These are phyloP conservation scores for Hippocampus guttulatus DNA, from an alignment of 2,113 vertebrate genomes.

Conservation along the genomic window DNA sequence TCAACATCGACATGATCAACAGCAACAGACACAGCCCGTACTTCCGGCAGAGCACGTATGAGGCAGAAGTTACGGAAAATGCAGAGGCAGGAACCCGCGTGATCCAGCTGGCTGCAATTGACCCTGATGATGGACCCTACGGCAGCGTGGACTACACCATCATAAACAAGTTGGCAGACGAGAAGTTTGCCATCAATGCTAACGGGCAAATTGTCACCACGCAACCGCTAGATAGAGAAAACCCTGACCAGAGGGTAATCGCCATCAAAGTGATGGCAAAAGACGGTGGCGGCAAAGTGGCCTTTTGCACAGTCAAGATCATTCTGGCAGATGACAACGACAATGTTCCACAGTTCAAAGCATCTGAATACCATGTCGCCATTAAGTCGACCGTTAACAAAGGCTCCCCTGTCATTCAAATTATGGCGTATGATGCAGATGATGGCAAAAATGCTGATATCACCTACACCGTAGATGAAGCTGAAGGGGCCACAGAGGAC, in stretches of 20 bases:
- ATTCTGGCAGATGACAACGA: constrained; percentile 97
- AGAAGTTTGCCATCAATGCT: constrained; percentile 84
- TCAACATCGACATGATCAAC: constrained; percentile 90
- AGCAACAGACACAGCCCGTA: constrained; percentile 86
- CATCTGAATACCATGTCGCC: constrained; percentile 84
- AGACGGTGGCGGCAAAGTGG: constrained; percentile 90
- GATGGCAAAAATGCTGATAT: constrained; percentile 93
- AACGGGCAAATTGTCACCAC: constrained; percentile 84
- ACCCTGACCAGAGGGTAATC: constrained; percentile 87
- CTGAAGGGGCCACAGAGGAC: constrained; percentile 78
- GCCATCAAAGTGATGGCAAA: constrained; percentile 96
- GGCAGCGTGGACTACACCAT: constrained; percentile 93
- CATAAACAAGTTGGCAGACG: constrained; percentile 90
- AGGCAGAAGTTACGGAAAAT: constrained; percentile 92
- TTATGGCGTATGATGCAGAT: constrained; percentile 92
- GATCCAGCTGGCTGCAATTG: constrained; percentile 85
- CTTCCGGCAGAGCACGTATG: constrained; percentile 85
- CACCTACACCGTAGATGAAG: constrained; percentile 85
- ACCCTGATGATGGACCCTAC: constrained; percentile 87
- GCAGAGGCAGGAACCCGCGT: constrained; percentile 90
- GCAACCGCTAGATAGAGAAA: constrained; percentile 89
- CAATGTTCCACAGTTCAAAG: constrained; percentile 89
- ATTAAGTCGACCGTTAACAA: constrained; percentile 88
- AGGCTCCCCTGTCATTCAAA: constrained; percentile 86
- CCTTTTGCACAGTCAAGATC: constrained; percentile 93